Percentiles rank a stretch among this genome's conserved stretches.
Evolutionary conservation across 2,113 vertebrate genomes (phyloP).

Genomic region (Oriolus oriolus): DNA sequence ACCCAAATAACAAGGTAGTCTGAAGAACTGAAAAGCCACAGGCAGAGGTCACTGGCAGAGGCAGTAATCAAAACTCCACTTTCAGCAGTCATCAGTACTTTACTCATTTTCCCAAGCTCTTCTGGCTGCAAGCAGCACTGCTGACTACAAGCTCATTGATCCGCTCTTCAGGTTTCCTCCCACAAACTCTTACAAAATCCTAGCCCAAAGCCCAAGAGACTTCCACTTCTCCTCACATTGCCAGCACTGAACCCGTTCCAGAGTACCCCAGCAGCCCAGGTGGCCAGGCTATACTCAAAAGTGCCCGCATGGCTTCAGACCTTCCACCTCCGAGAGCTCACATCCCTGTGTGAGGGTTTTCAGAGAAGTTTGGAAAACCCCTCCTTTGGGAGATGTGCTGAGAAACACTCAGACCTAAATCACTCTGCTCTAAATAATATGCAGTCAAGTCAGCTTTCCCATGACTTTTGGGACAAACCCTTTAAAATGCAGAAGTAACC

Average conservation of each 20-base stretch:
- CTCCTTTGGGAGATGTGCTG: not conserved
- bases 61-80: not conserved
- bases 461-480: not conserved
- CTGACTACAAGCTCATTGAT: rapidly evolving
- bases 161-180: not conserved
- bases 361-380: not conserved
- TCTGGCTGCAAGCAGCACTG: not conserved
- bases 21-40: not conserved
- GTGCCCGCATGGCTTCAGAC: rapidly evolving
- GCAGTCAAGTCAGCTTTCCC: not conserved
- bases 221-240: rapidly evolving
- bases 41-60: not conserved
- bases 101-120: not conserved
- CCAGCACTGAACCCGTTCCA: not conserved
- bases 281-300: rapidly evolving
- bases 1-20: not conserved
- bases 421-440: not conserved
- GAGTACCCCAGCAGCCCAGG: not conserved
- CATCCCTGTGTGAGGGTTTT: rapidly evolving
- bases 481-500: not conserved
- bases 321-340: rapidly evolving
- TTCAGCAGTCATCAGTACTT: not conserved
- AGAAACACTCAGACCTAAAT: not conserved
- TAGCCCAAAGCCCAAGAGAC: not conserved
- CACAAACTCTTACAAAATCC: not conserved